Evolutionary conservation across 2,888 invertebrate species (phyloP), one percentile per base, ranked within the genome.

Genomic region (Hoplodrina blanda): DNA sequence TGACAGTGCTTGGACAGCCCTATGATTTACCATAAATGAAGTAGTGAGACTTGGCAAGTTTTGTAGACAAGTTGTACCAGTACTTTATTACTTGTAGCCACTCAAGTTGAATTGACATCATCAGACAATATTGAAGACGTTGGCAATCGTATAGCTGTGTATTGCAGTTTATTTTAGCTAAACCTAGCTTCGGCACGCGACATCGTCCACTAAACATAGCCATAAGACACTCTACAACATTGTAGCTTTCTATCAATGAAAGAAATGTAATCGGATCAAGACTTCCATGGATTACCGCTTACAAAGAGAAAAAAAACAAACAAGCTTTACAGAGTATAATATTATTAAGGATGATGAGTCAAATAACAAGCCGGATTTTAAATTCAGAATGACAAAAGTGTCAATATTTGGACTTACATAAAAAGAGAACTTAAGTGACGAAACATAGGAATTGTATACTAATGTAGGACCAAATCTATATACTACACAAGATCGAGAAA

Each of bases 11-110:
- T 30, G 8, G 66, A 44, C 71, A 77, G n/a, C 81, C 77, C 56
- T 81, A 76, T 63, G 60, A 69, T 77, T 69, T 69, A 66, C 62
- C 62, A 69, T 77, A 73, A 76, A 63, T 63, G 52, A 69, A 53
- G 59, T 59, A 62, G 50, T 68, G 56, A 66, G 65, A 69, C 77
- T 66, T 49, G 37, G 37, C 53, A 59, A 77, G 60, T 56, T 49
- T 66, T 57, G 56, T 54, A 54, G 69, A 62, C 61, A 55, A 80
- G 56, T 68, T 49, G 76, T 69, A 62, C 59, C 37, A 50, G 53
- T 52, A 62, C 59, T 49, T 44, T 44, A 50, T 53, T 49, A 62
- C 55, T 49, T 49, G 53, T 37, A 52, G 41, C n/a, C 11, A 53
- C 55, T 50, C 62, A 37, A 46, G 25, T 63, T 49, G 41, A 62